Conservation (phyloP, 2,797 vertebrate genomes). For the Acrossocheilus fasciatus region DNA sequence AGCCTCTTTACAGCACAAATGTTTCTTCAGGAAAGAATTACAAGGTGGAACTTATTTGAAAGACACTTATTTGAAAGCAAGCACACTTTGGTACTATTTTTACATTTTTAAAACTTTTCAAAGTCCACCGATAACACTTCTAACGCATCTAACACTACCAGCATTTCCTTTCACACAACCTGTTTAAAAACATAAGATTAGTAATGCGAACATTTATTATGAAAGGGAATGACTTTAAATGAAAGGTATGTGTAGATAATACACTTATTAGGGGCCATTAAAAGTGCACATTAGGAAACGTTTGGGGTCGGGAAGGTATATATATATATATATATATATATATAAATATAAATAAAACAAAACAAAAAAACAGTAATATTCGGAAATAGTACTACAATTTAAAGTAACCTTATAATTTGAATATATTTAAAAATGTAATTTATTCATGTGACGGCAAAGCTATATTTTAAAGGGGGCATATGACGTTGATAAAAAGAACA, state of each 20-base stretch:
- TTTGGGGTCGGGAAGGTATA: not conserved
- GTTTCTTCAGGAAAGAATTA: conserved; percentile 51
- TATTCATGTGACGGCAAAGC: not conserved
- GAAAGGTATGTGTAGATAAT: not conserved
- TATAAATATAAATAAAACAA: too few relatives aligned
- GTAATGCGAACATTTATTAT: not conserved
- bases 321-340: too few relatives aligned
- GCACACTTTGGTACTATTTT: not conserved
- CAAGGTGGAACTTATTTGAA: conserved; percentile 37
- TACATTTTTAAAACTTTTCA: not conserved
- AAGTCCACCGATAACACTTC: not conserved
- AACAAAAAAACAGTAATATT: not conserved
- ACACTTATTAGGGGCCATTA: not conserved
- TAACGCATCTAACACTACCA: not conserved
- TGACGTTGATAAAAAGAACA: too few relatives aligned
- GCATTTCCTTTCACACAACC: not conserved
- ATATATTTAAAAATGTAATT: not conserved
- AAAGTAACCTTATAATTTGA: not conserved
- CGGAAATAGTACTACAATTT: not conserved
- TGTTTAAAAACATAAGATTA: not conserved
- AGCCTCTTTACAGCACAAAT: conserved; percentile 49
- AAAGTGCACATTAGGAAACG: not conserved
- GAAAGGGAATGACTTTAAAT: not conserved
- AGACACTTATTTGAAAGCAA: not conserved
- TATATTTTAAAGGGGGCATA: not conserved